These are phyloP conservation scores for Aphelenchoides bicaudatus DNA, from an alignment of 2,888 invertebrate species.

Conservation along the genomic window DNA sequence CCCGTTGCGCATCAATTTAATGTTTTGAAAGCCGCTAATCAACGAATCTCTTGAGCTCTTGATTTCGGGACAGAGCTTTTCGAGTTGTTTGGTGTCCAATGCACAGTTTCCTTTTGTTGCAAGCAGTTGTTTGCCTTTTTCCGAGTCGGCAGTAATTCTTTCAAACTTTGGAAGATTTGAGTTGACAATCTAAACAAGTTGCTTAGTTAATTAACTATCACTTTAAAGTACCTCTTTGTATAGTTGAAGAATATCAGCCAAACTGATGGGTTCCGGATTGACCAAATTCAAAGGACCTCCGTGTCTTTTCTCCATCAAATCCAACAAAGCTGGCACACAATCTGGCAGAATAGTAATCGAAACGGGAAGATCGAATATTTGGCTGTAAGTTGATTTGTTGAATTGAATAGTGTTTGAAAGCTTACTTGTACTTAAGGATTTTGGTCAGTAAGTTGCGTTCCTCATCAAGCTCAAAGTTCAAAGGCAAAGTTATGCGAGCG, in stretches of 20 bases:
- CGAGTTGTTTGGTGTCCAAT: constrained; percentile 41
- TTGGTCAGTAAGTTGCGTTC: constrained; percentile 54
- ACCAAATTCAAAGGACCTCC: constrained; percentile 54
- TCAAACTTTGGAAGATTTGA: constrained; percentile 32
- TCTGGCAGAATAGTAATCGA: constrained; percentile 58
- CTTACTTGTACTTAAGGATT: constrained; percentile 54
- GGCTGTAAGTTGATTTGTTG: constrained; percentile 29
- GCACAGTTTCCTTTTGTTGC: constrained; percentile 58
- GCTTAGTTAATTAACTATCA: neutral
- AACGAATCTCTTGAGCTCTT: constrained; percentile 31
- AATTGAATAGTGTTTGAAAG: neutral
- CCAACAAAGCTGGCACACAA: constrained; percentile 49
- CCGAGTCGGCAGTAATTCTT: constrained; percentile 45
- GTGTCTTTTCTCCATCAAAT: constrained; percentile 50
- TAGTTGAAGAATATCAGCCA: constrained; percentile 51
- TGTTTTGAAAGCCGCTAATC: constrained; percentile 26
- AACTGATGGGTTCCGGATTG: constrained; percentile 55
- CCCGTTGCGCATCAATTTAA: too few relatives aligned
- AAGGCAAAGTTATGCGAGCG: constrained; percentile 56
- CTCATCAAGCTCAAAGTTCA: constrained; percentile 50
- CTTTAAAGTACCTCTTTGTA: constrained; percentile 44
- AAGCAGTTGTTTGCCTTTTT: constrained; percentile 46
- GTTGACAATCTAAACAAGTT: constrained; percentile 41
- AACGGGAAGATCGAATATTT: constrained; percentile 58
- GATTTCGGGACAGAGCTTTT: constrained; percentile 30